A percentile compares a stretch with the other conserved stretches of the same genome.
These are phyloP conservation scores for Fopius arisanus DNA, from an alignment of 1,140 invertebrate species.

Conservation along the genomic window DNA sequence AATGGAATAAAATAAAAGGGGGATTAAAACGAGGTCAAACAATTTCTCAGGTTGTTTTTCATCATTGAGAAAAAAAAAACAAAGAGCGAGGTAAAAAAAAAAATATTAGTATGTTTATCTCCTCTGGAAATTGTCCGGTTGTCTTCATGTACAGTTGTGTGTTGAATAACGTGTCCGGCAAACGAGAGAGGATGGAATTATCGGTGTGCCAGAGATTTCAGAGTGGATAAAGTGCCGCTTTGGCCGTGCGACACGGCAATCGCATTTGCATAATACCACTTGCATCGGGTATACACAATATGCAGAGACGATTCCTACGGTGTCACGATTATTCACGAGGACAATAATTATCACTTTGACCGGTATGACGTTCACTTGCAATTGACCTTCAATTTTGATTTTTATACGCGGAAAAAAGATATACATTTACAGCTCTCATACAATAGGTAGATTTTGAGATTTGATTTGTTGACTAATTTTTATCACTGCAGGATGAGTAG, in stretches of 20 bases:
- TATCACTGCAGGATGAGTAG: too few species aligned
- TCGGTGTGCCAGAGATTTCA: slow-evolving; percentile 14
- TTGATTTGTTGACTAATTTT: too few species aligned
- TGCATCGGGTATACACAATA: slow-evolving; percentile 4
- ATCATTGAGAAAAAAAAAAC: background rate
- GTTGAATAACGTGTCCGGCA: slow-evolving; percentile 10
- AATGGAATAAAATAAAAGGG: background rate
- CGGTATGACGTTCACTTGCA: background rate
- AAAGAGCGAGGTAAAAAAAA: background rate
- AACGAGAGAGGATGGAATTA: slow-evolving; percentile 6
- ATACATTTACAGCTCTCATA: too few species aligned
- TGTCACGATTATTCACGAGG: background rate
- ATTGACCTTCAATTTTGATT: slow-evolving; percentile 7
- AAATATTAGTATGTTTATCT: slow-evolving; percentile 13
- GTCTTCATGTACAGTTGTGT: slow-evolving; percentile 14
- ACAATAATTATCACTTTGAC: slow-evolving; percentile 13
- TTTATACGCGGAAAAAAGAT: background rate
- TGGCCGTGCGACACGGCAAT: slow-evolving; percentile 2
- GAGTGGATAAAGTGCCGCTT: slow-evolving; percentile 10
- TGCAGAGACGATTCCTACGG: background rate
- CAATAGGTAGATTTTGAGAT: too few species aligned
- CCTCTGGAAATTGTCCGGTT: slow-evolving; percentile 6
- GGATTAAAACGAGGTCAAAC: background rate
- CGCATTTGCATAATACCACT: slow-evolving; percentile 13
- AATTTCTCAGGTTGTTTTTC: slow-evolving; percentile 3